phyloP scores from a whole-genome alignment of 2,113 vertebrate species.

The Zeus faber region DNA sequence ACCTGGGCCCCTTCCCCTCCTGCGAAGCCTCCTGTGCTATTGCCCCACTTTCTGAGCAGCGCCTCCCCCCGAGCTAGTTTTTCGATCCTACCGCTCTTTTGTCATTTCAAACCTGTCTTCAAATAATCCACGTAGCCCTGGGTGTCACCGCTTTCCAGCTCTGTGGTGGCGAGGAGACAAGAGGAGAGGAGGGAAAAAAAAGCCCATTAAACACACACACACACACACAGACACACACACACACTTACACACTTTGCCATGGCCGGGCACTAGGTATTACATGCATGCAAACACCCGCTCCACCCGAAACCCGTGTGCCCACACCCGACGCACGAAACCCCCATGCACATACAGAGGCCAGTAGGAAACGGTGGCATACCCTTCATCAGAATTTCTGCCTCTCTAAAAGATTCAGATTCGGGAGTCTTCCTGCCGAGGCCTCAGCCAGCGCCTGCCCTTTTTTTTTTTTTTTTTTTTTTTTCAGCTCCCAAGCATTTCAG shows the following conservation, averaged over 20 bases:
- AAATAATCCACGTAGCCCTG: conserved; percentile 27
- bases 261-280: conserved; percentile 8
- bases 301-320: too few species aligned
- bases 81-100: too few species aligned
- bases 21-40: conserved; percentile 29
- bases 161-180: conserved; percentile 21
- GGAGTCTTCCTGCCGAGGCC: conserved; percentile 61
- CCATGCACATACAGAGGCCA: conserved; percentile 25
- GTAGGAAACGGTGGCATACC: conserved; percentile 63
- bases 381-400: conserved; percentile 53
- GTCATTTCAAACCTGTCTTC: conserved; percentile 40
- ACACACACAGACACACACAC: conserved; percentile 11
- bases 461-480: conserved; percentile 45
- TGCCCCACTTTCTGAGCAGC: conserved; percentile 28
- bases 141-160: conserved; percentile 27
- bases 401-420: conserved; percentile 47
- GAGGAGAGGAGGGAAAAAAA: conserved; percentile 39
- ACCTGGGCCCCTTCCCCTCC: conserved; percentile 50
- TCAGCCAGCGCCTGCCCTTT: conserved; percentile 58
- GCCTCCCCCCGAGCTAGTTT: too few species aligned
- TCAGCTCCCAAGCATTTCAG: too few species aligned
- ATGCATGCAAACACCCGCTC: too few species aligned
- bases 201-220: conserved; percentile 18
- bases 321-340: conserved; percentile 12
- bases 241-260: conserved; percentile 8